These are phyloP conservation scores for Chrysolina oricalcia DNA, from an alignment of 2,888 invertebrate genomes.

Conservation along the genomic window DNA sequence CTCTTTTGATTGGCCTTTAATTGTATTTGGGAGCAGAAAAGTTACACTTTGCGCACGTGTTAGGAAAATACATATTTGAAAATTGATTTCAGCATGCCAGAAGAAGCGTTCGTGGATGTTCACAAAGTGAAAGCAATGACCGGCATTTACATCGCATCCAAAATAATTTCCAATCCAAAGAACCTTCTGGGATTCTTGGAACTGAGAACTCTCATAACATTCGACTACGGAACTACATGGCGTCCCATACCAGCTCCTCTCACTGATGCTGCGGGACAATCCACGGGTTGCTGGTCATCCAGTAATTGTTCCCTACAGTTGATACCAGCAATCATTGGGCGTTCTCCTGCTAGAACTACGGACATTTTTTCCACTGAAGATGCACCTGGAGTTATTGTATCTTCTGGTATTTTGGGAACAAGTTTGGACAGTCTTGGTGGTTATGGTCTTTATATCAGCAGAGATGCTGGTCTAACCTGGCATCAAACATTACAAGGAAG, in stretches of 20 bases:
- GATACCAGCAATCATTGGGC: slow-evolving; percentile 88
- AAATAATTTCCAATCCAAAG: slow-evolving; percentile 75
- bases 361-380: slow-evolving; percentile 90
- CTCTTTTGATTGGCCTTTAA: too few species aligned
- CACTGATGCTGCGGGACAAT: slow-evolving; percentile 80
- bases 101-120: slow-evolving; percentile 89
- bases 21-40: too few species aligned
- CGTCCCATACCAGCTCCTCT: slow-evolving; percentile 82
- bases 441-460: slow-evolving; percentile 85
- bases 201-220: slow-evolving; percentile 86
- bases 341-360: slow-evolving; percentile 86
- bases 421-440: slow-evolving; percentile 87
- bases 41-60: too few species aligned
- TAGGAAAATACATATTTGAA: too few species aligned
- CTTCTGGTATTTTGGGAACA: slow-evolving; percentile 85
- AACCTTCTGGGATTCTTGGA: slow-evolving; percentile 82
- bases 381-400: slow-evolving; percentile 91
- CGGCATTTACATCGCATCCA: slow-evolving; percentile 93
- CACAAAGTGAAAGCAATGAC: slow-evolving; percentile 90
- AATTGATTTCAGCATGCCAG: slow-evolving; percentile 71
- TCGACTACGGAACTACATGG: slow-evolving; percentile 92
- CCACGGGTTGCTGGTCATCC: slow-evolving; percentile 77
- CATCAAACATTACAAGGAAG: slow-evolving; percentile 82
- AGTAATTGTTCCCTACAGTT: slow-evolving; percentile 89
- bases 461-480: slow-evolving; percentile 90